Percentiles rank a stretch among this genome's conserved stretches.
Conservation (phyloP, 2,113 vertebrate species). For the Toxotes chatareus region DNA sequence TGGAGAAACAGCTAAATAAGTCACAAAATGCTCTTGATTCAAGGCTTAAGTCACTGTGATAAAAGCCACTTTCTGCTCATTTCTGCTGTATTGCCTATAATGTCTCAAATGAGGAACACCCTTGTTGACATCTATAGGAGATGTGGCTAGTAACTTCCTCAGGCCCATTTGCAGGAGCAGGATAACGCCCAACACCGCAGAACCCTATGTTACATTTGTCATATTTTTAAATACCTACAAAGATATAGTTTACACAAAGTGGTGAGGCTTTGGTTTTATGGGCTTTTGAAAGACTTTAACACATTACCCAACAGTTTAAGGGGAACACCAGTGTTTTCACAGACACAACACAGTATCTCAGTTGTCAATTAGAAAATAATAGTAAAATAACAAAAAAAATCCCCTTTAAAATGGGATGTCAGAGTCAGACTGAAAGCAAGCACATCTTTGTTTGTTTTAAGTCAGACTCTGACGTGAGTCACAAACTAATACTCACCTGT, state of each 20-base stretch:
- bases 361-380: neutral
- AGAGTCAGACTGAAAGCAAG: no score
- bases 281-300: neutral
- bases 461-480: neutral
- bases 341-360: neutral
- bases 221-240: no score
- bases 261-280: neutral
- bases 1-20: no score
- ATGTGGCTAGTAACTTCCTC: no score
- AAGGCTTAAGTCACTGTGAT: neutral
- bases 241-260: no score
- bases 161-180: no score
- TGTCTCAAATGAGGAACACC: neutral
- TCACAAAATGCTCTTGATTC: no score
- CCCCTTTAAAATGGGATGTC: neutral
- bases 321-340: neutral
- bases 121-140: no score
- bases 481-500: constrained; percentile 82
- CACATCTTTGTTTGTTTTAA: neutral
- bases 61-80: no score
- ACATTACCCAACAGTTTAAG: neutral
- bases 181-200: no score
- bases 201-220: no score
- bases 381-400: neutral
- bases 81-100: neutral